Percentiles rank a stretch among this genome's conserved stretches.
Evolutionary conservation across 1,140 invertebrate genomes (phyloP).

Genomic region (Formica exsecta): DNA sequence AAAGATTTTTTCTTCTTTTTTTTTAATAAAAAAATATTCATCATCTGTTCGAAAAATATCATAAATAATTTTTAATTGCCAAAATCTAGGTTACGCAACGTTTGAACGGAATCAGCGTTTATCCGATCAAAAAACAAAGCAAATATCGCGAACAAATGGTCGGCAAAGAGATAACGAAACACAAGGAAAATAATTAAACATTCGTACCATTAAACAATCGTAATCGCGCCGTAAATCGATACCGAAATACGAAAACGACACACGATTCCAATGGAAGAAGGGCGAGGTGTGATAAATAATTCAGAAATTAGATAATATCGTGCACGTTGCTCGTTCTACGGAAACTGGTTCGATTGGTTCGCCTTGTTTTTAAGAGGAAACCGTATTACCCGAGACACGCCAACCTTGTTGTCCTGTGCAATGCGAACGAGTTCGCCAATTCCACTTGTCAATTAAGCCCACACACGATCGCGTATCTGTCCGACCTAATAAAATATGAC

Average conservation of each 20-base stretch:
- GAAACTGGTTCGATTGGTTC: constrained; percentile 65
- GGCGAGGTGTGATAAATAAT: constrained; percentile 57
- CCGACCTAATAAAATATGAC: constrained; percentile 54
- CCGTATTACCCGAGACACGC: constrained; percentile 53
- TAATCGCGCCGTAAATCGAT: constrained; percentile 40
- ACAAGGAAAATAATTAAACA: constrained; percentile 30
- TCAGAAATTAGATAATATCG: constrained; percentile 69
- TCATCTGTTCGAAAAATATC: too few relatives aligned
- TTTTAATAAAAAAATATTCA: neutral
- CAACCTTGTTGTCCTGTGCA: constrained; percentile 54
- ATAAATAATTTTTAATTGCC: neutral
- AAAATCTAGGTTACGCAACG: neutral
- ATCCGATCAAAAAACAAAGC: neutral
- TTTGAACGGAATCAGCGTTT: neutral
- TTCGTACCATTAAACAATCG: constrained; percentile 43
- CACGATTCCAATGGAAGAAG: constrained; percentile 21
- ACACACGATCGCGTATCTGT: constrained; percentile 27
- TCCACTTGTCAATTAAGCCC: constrained; percentile 52
- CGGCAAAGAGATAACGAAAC: neutral
- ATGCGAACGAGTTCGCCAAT: constrained; percentile 56
- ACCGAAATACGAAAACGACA: constrained; percentile 46
- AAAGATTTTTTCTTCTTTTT: neutral
- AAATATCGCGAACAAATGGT: neutral
- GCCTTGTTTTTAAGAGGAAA: constrained; percentile 64
- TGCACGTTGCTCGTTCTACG: constrained; percentile 45